A percentile compares a stretch with the other conserved stretches of the same genome.
Conservation (phyloP, 2,797 vertebrate genomes). For the Lepilemur ruficaudatus region DNA sequence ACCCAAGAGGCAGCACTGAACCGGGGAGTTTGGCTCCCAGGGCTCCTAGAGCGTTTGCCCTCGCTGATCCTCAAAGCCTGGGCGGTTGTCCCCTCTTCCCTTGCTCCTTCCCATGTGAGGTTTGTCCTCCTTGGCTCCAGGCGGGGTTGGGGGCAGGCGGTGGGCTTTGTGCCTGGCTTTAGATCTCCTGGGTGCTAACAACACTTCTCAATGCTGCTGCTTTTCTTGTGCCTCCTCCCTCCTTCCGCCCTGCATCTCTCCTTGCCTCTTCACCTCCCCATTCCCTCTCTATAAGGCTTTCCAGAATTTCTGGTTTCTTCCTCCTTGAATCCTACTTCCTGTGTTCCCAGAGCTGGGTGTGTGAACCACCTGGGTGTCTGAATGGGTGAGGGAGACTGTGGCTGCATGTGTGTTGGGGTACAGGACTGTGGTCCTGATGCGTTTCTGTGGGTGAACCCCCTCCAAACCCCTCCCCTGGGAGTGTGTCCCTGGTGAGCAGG, state of each 20-base stretch:
- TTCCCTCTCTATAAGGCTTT: background rate
- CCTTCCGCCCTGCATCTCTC: background rate
- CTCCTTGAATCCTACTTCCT: slow-evolving; percentile 47
- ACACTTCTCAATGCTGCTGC: background rate
- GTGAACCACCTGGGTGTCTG: background rate
- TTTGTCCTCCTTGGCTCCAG: background rate
- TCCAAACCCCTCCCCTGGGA: too few relatives aligned
- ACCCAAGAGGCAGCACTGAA: background rate
- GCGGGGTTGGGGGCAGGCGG: background rate
- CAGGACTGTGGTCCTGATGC: background rate
- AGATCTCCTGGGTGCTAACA: background rate
- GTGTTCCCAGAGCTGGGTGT: slow-evolving; percentile 29
- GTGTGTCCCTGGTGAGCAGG: background rate
- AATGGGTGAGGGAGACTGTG: background rate
- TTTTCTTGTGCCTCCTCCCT: background rate
- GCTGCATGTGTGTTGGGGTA: background rate
- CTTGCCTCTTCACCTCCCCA: background rate
- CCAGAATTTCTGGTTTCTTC: slow-evolving; percentile 9
- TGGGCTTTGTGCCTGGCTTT: background rate
- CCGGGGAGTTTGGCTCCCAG: background rate
- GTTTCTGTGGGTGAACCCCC: background rate
- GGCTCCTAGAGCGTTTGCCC: background rate
- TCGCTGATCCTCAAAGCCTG: background rate
- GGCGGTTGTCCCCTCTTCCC: background rate
- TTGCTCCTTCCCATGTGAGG: background rate